Evolutionary conservation across 2,888 invertebrate genomes (phyloP).

Genomic region (Mantis religiosa): DNA sequence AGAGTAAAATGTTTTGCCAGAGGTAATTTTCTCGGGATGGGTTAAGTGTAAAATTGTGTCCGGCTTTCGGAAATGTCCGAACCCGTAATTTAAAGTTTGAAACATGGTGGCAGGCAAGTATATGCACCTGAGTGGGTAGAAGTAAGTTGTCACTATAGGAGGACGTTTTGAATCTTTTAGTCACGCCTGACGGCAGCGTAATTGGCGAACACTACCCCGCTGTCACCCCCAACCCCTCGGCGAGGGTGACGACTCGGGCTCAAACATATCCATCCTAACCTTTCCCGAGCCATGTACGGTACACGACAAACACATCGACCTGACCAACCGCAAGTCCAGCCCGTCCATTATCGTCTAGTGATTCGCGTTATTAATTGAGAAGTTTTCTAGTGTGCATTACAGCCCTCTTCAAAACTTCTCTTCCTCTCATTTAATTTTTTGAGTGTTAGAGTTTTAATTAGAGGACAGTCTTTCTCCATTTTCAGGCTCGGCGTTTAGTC

Average conservation of each 20-base stretch:
- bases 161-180: slow-evolving; percentile 30
- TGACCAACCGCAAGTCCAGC: background rate
- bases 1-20: slow-evolving; percentile 16
- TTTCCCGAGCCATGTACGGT: background rate
- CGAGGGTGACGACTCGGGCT: background rate
- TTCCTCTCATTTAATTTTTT: background rate
- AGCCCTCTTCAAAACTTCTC: background rate
- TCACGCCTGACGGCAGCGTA: slow-evolving; percentile 26
- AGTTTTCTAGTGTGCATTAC: background rate
- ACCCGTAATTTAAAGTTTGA: slow-evolving; percentile 28
- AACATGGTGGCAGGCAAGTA: slow-evolving; percentile 9
- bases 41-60: slow-evolving; percentile 31
- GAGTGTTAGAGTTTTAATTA: slow-evolving; percentile 3
- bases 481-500: background rate
- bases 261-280: background rate
- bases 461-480: slow-evolving; percentile 14
- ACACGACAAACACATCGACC: background rate
- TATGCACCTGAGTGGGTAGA: background rate
- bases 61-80: slow-evolving; percentile 29
- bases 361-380: background rate
- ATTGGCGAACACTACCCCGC: slow-evolving; percentile 24
- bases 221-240: background rate
- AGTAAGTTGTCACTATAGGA: slow-evolving; percentile 13
- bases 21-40: slow-evolving; percentile 24
- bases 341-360: background rate